Base-by-base conservation (phyloP, 2,888 invertebrate species). In the Drosophila merina region DNA sequence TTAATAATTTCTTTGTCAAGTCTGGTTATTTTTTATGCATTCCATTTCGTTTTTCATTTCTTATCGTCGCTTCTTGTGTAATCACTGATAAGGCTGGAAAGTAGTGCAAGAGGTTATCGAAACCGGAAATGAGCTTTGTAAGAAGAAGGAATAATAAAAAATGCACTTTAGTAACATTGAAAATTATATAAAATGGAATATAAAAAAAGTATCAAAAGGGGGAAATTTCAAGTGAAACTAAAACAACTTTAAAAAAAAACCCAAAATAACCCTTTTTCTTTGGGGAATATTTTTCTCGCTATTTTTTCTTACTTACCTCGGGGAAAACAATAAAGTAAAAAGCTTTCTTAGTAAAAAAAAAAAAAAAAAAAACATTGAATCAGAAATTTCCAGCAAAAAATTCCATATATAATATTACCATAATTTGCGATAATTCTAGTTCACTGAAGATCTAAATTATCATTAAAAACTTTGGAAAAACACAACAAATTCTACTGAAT, bases 31-130 rank as follows among this genome's bases (percentile, higher is more conserved):
- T 20, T 20, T 25, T 4, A 3, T 45, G 8, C 10, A 10, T 36
- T 45, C 2, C 3, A 4, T 55, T 47, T 10, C 6, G 7, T 48
- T 36, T 6, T 28, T 36, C 14, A 8, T 14, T 25, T 12, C 9
- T 26, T 48, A 42, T 50, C 40, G 20, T 38, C 30, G 9, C 33
- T 14, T 9, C 38, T 74, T 63, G 47, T 42, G 26, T 48, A 62
- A 62, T 54, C 42, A 8, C 25, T 64, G 83, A 77, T 79, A 82
- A 72, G 36, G 12, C 6, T 36, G 4, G n/a, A 6, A 36, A 36
- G 4, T 12, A 25, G 4, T 31, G 40, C 54, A 42, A 40, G 36
- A 12, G 30, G 42, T 74, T 77, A 78, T 74, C 78, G 60, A 49
- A 57, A 25, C 30, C 66, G 85, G 81, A 78, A 74, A 38, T 64